Evolutionary conservation across 2,888 invertebrate species (phyloP).

Genomic region (Adelphocoris suturalis): DNA sequence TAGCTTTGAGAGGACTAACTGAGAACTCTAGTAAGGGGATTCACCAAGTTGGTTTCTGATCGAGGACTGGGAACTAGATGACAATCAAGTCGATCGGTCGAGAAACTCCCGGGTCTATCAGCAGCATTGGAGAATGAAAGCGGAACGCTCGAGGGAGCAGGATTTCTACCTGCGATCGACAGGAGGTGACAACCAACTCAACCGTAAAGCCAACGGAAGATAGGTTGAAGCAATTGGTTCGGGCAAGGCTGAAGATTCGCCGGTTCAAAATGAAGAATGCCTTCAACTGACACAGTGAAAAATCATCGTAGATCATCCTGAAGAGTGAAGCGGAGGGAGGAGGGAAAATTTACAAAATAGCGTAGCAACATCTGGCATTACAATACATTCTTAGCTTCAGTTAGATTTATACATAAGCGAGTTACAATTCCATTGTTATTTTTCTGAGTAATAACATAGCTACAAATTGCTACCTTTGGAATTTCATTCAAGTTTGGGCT

Average conservation of each 20-base stretch:
- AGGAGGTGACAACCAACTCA: conserved; percentile 58
- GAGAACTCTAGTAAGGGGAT: not conserved
- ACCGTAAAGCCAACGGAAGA: conserved; percentile 43
- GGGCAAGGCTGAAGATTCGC: not conserved
- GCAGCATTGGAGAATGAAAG: not conserved
- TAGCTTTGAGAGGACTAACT: not conserved
- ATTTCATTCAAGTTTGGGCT: too few relatives aligned
- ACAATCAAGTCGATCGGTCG: not conserved
- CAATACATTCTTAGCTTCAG: too few relatives aligned
- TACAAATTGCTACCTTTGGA: too few relatives aligned
- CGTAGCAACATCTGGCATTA: too few relatives aligned
- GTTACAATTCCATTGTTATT: too few relatives aligned
- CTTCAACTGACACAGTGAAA: not conserved
- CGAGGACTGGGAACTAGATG: not conserved
- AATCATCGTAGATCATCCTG: not conserved
- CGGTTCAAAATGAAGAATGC: conserved; percentile 4
- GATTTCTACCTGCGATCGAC: conserved; percentile 57
- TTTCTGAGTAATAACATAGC: too few relatives aligned
- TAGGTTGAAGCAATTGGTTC: conserved; percentile 45
- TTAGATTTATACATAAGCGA: too few relatives aligned
- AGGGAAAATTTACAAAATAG: too few relatives aligned
- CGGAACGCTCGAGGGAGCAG: conserved; percentile 24
- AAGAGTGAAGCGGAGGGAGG: too few relatives aligned
- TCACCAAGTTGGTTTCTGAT: conserved; percentile 8
- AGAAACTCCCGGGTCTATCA: not conserved